These are phyloP conservation scores for Globodera ellingtonae DNA, from an alignment of 1,140 invertebrate species.

Conservation along the genomic window DNA sequence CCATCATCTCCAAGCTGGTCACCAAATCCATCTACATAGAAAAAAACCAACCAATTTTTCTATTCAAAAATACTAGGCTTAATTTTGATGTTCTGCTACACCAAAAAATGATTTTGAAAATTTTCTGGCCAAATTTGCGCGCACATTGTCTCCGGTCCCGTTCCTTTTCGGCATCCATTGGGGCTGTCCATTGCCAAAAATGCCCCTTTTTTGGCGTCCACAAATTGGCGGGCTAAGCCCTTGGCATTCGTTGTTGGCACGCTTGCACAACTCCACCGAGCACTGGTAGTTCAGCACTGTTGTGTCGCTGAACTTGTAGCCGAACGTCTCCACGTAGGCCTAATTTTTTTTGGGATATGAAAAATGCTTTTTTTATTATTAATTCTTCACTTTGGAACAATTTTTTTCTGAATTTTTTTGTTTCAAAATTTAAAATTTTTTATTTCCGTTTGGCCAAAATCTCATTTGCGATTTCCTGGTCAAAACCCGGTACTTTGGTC, in stretches of 20 bases:
- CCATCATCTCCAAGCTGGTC: slow-evolving; percentile 40
- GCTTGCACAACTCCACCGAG: slow-evolving; percentile 58
- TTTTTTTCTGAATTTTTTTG: slow-evolving; percentile 4
- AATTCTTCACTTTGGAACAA: background rate
- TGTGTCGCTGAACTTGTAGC: slow-evolving; percentile 63
- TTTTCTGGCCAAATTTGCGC: background rate
- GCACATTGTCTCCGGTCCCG: slow-evolving; percentile 7
- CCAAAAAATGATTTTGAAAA: background rate
- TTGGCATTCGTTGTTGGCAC: slow-evolving; percentile 53
- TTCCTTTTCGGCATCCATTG: slow-evolving; percentile 12
- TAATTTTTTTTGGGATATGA: background rate
- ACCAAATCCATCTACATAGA: slow-evolving; percentile 40
- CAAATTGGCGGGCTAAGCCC: slow-evolving; percentile 54
- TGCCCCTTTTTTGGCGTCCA: slow-evolving; percentile 40
- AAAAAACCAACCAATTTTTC: slow-evolving; percentile 19
- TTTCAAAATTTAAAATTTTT: no score
- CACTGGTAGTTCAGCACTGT: slow-evolving; percentile 61
- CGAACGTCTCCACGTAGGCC: slow-evolving; percentile 58
- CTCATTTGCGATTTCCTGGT: no score
- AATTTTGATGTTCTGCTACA: background rate
- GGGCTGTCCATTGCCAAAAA: slow-evolving; percentile 21
- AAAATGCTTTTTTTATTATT: no score
- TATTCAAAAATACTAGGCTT: background rate
- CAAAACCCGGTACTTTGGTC: no score
- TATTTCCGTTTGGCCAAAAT: no score